Conservation (phyloP, 2,113 vertebrate species). For the Micronisus gabar region DNA sequence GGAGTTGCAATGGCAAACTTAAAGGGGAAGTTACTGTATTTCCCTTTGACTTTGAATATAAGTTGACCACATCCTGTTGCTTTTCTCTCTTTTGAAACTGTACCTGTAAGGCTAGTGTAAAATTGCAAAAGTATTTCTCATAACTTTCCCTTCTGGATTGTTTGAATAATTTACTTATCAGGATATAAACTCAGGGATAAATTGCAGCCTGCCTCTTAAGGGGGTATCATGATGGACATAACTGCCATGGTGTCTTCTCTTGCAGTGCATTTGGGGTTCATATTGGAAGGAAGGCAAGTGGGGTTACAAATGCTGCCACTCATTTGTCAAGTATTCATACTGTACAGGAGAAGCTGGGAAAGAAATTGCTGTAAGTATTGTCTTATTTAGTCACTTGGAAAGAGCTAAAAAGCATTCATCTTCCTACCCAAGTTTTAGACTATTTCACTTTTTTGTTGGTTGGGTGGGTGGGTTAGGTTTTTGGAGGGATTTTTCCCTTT, state of each 20-base stretch:
- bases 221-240: neutral
- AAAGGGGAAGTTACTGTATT: neutral
- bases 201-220: neutral
- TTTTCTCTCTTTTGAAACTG: neutral
- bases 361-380: conserved; percentile 77
- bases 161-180: neutral
- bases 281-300: conserved; percentile 94
- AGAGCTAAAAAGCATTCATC: neutral
- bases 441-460: neutral
- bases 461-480: too few relatives aligned
- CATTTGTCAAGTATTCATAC: conserved; percentile 95
- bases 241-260: neutral
- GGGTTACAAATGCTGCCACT: conserved; percentile 96
- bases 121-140: neutral
- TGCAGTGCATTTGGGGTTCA: conserved; percentile 95
- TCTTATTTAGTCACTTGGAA: neutral
- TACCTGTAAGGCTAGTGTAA: neutral
- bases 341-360: conserved; percentile 93
- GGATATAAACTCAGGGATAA: neutral
- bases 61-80: neutral
- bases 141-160: neutral
- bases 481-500: neutral
- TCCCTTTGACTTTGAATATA: neutral
- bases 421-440: neutral
- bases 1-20: neutral